Percentiles rank a stretch among this genome's conserved stretches.
phyloP scores from a whole-genome alignment of 2,888 invertebrate genomes.

The Eutolmus rufibarbis region DNA sequence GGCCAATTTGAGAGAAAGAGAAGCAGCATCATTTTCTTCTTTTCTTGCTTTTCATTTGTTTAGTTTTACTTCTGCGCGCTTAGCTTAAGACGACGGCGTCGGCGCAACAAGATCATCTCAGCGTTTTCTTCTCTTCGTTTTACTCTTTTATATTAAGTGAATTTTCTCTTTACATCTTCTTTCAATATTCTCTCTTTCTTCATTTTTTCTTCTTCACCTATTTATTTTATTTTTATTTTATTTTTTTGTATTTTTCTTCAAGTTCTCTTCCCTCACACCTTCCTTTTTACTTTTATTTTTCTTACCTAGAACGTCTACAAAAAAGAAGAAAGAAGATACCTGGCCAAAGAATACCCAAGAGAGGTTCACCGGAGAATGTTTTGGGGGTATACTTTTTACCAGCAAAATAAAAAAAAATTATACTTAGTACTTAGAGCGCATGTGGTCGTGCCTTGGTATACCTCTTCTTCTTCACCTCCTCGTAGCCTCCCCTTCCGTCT shows the following conservation, averaged over 20 bases:
- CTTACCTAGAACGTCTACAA: neutral
- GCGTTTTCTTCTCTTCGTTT: neutral
- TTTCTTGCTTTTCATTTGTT: neutral
- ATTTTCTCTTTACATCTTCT: neutral
- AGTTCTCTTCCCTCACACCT: neutral
- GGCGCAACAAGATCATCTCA: no score
- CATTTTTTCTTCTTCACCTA: neutral
- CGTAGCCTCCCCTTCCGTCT: neutral
- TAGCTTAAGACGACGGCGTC: neutral
- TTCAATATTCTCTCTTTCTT: neutral
- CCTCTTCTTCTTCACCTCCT: neutral
- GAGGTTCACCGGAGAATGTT: neutral
- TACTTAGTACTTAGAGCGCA: neutral
- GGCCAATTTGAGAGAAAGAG: neutral
- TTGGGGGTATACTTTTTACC: neutral
- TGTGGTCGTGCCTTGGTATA: neutral
- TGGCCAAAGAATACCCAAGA: neutral
- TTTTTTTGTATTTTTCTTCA: neutral
- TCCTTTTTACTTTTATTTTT: neutral
- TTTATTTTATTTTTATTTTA: neutral
- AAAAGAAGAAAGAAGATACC: neutral
- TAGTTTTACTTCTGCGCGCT: neutral
- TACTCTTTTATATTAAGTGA: neutral
- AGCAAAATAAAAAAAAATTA: no score
- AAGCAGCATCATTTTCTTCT: no score